Conservation (phyloP, 2,113 vertebrate species). For the Hystrix cristata region DNA sequence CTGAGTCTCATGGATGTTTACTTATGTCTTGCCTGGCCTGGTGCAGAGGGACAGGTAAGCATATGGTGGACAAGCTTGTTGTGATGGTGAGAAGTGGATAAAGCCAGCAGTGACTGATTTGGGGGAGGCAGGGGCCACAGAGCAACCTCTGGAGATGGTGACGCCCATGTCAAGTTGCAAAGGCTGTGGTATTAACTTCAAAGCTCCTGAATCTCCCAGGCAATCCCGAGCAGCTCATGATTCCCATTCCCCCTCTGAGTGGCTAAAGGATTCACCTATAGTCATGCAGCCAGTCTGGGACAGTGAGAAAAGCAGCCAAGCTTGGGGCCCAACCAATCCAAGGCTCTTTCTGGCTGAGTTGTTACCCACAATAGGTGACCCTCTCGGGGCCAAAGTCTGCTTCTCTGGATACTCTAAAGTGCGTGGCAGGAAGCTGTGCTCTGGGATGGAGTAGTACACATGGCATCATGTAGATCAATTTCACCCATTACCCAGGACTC, state of each 20-base stretch:
- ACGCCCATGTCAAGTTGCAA: rapidly evolving
- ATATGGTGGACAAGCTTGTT: neutral
- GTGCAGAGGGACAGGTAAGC: neutral
- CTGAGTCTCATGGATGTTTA: neutral
- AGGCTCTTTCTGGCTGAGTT: neutral
- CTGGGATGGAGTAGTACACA: neutral
- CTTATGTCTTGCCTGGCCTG: no score
- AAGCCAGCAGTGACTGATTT: neutral
- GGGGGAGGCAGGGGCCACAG: rapidly evolving
- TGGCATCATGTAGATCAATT: neutral
- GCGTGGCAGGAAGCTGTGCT: neutral
- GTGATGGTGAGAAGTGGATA: rapidly evolving
- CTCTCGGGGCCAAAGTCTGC: neutral
- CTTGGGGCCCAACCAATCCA: rapidly evolving
- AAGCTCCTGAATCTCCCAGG: neutral
- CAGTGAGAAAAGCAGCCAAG: neutral
- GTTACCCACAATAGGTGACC: neutral
- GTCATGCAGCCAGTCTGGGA: no score
- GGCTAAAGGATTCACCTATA: neutral
- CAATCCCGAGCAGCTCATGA: neutral
- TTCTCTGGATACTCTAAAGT: neutral
- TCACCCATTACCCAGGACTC: neutral
- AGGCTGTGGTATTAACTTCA: neutral
- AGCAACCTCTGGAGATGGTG: neutral
- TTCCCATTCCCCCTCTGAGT: neutral